Conservation (phyloP, 2,888 invertebrate genomes). For the Crepidodera aurea region DNA sequence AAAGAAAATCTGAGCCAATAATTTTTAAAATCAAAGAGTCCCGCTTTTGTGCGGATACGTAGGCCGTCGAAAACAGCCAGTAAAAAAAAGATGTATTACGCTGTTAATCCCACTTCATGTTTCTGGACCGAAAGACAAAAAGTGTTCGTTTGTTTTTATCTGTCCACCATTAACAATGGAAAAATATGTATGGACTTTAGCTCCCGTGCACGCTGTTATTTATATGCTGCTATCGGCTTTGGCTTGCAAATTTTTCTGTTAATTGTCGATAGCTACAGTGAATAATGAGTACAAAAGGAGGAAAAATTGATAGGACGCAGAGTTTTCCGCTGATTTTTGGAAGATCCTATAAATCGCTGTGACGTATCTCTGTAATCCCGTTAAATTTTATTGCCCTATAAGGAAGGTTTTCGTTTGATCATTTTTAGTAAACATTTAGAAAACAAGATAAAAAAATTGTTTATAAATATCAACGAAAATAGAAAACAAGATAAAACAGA, state of each 20-base stretch:
- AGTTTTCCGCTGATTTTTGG: background rate
- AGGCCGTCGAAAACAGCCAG: slow-evolving; percentile 41
- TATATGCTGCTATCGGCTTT: slow-evolving; percentile 40
- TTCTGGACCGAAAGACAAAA: slow-evolving; percentile 46
- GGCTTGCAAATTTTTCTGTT: slow-evolving; percentile 42
- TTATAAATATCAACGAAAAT: no score
- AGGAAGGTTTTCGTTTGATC: no score
- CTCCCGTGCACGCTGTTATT: slow-evolving; percentile 36
- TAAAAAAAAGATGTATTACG: slow-evolving; percentile 47
- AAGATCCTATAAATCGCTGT: slow-evolving; percentile 1
- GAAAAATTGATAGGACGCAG: slow-evolving; percentile 17
- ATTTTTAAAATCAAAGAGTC: slow-evolving; percentile 26
- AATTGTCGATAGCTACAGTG: slow-evolving; percentile 37
- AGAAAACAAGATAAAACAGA: no score
- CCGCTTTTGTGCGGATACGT: slow-evolving; percentile 37
- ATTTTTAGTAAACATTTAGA: no score
- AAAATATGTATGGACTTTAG: slow-evolving; percentile 42
- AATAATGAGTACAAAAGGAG: slow-evolving; percentile 26
- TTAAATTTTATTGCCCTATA: background rate
- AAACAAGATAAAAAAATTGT: no score
- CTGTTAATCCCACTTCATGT: slow-evolving; percentile 47
- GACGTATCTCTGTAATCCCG: background rate
- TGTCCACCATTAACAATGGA: slow-evolving; percentile 41
- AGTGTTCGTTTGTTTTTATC: slow-evolving; percentile 45
- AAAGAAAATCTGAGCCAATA: slow-evolving; percentile 21